phyloP scores from a whole-genome alignment of 2,113 vertebrate genomes.

The Sphaerodactylus townsendi region DNA sequence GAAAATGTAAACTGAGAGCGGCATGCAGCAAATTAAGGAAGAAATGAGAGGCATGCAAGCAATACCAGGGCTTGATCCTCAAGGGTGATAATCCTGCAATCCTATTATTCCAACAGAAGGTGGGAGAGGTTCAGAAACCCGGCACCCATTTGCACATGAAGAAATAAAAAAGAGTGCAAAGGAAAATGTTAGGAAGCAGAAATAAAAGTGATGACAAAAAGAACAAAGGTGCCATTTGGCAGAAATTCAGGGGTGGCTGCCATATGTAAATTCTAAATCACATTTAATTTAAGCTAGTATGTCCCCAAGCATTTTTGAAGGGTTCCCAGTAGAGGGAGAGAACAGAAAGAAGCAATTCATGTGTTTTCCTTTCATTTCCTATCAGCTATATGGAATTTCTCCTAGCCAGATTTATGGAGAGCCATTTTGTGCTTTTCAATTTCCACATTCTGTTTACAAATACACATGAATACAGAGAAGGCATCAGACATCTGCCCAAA shows the following conservation, averaged over 20 bases:
- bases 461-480: conserved; percentile 2
- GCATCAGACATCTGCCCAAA: conserved; percentile 14
- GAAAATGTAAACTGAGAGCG: not conserved
- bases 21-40: conserved; percentile 1
- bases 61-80: not conserved
- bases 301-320: not conserved
- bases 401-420: not conserved
- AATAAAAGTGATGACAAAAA: conserved; percentile 27
- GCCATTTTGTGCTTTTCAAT: conserved; percentile 7
- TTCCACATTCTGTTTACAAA: conserved; percentile 46
- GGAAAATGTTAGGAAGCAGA: conserved; percentile 6
- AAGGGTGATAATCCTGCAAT: not conserved
- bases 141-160: conserved; percentile 18
- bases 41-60: not conserved
- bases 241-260: conserved; percentile 25
- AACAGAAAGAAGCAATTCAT: not conserved
- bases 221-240: conserved; percentile 51
- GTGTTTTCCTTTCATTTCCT: conserved; percentile 2
- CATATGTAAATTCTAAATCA: conserved; percentile 21
- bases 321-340: conserved; percentile 8
- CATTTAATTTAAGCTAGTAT: not conserved
- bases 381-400: conserved; percentile 29
- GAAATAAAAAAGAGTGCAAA: conserved; percentile 23
- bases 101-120: not conserved
- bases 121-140: not conserved